Percentiles rank a stretch among this genome's conserved stretches.
These are phyloP conservation scores for Zosterops japonicus DNA, from an alignment of 2,113 vertebrate genomes.

Conservation along the genomic window DNA sequence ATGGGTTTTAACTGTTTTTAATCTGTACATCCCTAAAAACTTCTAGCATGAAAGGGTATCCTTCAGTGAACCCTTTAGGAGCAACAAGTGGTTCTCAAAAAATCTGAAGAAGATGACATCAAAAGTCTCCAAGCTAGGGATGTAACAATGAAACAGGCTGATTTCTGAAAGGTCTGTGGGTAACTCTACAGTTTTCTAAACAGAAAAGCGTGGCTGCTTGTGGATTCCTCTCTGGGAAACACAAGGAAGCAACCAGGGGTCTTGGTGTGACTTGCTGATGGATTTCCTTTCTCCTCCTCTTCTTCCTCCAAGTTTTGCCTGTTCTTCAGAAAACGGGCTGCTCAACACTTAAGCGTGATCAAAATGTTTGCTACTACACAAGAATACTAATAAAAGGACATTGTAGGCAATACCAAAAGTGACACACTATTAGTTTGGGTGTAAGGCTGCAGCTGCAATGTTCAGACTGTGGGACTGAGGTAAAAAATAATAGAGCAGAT, in stretches of 20 bases:
- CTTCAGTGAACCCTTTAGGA: background rate
- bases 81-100: background rate
- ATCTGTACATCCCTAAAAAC: background rate
- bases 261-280: background rate
- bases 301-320: background rate
- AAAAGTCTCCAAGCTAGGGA: background rate
- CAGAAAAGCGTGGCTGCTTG: background rate
- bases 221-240: background rate
- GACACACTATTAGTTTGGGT: background rate
- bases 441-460: constrained; percentile 17
- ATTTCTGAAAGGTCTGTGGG: background rate
- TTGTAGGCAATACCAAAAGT: background rate
- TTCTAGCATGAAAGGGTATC: background rate
- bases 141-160: background rate
- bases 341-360: background rate
- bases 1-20: background rate
- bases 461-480: background rate
- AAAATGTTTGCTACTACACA: background rate
- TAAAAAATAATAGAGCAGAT: constrained; percentile 46
- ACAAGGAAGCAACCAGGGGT: background rate
- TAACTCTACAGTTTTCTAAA: background rate
- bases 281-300: background rate
- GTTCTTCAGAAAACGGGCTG: background rate
- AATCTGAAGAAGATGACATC: background rate
- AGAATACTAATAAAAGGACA: background rate